Evolutionary conservation across 1,140 invertebrate genomes (phyloP).

Genomic region (Ceratosolen fusciceps): DNA sequence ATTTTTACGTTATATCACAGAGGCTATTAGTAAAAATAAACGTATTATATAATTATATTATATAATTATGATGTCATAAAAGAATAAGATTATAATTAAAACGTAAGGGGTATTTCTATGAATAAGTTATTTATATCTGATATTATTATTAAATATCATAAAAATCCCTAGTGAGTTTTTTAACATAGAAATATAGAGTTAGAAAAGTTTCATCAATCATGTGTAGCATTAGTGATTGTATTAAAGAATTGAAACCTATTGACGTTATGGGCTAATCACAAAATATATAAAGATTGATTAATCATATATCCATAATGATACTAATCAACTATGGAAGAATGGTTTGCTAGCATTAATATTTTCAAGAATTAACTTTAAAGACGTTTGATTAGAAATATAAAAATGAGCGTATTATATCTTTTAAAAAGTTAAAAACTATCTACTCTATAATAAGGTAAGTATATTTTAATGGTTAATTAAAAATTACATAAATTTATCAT

Average conservation of each 20-base stretch:
- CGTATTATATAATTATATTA: too few species aligned
- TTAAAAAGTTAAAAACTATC: too few species aligned
- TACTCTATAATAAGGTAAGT: not conserved
- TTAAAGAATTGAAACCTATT: not conserved
- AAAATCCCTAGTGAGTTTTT: not conserved
- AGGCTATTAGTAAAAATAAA: too few species aligned
- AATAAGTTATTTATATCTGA: not conserved
- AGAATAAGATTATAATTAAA: not conserved
- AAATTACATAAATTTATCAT: not conserved
- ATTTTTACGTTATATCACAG: too few species aligned
- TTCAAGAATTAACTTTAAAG: not conserved
- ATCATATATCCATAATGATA: conserved; percentile 16
- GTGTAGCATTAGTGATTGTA: not conserved
- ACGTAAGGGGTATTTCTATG: not conserved
- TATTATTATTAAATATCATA: not conserved
- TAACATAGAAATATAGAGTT: too few species aligned
- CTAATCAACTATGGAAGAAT: not conserved
- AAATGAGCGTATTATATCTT: too few species aligned
- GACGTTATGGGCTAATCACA: conserved; percentile 8
- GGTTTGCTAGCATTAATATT: not conserved
- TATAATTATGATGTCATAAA: not conserved
- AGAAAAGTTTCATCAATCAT: conserved; percentile 19
- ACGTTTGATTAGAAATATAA: not conserved
- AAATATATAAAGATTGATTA: conserved; percentile 27
- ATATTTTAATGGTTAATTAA: not conserved